Base-by-base conservation (phyloP, 2,888 invertebrate species). In the Apamea epomidion region DNA sequence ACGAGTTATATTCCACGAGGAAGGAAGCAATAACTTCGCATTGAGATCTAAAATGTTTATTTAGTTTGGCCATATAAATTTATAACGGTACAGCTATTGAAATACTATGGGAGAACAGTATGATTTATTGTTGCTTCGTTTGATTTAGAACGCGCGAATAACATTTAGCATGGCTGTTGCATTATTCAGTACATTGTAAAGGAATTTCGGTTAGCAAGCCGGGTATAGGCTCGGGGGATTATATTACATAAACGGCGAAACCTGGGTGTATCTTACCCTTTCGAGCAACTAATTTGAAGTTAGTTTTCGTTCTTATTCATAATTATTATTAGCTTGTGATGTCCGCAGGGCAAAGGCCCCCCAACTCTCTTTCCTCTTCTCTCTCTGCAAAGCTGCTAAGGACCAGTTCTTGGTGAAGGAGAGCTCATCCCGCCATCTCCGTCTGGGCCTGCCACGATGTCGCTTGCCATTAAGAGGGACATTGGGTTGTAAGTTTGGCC, bases 11-110 rank as follows among this genome's bases (percentile, higher is more conserved):
- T 45, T 54, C 21, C 42, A 37, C 45, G 6, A 68, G 77, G 80
- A 79, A 85, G 87, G 87, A 87, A 87, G 87, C 67, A 60, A 81
- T 87, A 86, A 87, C 60, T 81, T 37, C 70, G 37, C 75, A 78
- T 78, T 75, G 65, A 85, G 74, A 83, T 80, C 73, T 48, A 18
- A 73, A 75, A 74, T 85, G 86, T 85, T 87, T 85, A 76, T 85
- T 78, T 81, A 80, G 62, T 73, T 65, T 32, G 18, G 60, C 54
- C 72, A 58, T 82, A 84, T 82, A 73, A 82, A 84, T 78, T 65
- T 75, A 74, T 77, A 72, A 71, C 65, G n/a, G 29, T 12, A 25
- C 62, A 29, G 60, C 48, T 58, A 81, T 81, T 74, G 73, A 74
- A 73, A 75, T 76, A 82, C 21, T 65, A 78, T 60, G 72, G 10